phyloP scores from a whole-genome alignment of 2,888 invertebrate species.

The Dromius quadrimaculatus region DNA sequence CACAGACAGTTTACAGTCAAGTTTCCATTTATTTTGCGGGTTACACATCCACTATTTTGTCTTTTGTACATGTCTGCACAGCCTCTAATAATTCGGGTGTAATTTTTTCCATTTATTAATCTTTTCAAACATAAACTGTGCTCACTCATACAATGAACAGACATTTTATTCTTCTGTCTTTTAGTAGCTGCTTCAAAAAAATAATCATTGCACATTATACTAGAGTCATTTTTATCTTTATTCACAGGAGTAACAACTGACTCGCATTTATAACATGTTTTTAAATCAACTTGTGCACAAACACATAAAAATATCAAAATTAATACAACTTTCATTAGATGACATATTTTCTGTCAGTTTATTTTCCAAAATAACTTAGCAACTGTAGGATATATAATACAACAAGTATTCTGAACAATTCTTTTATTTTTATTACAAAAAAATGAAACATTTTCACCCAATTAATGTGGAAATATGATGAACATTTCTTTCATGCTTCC shows the following conservation, averaged over 20 bases:
- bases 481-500: constrained; percentile 71
- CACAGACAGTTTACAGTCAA: constrained; percentile 54
- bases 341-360: constrained; percentile 11
- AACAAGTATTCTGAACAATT: constrained; percentile 8
- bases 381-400: constrained; percentile 40
- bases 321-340: constrained; percentile 19
- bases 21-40: constrained; percentile 31
- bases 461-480: constrained; percentile 59
- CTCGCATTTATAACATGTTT: constrained; percentile 57
- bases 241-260: constrained; percentile 34
- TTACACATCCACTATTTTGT: constrained; percentile 55
- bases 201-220: constrained; percentile 54
- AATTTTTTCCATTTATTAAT: constrained; percentile 32
- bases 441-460: neutral
- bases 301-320: constrained; percentile 21
- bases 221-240: constrained; percentile 44
- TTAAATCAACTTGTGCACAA: neutral
- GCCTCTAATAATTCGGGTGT: constrained; percentile 54
- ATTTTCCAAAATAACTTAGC: neutral
- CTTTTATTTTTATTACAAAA: constrained; percentile 16
- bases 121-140: constrained; percentile 56
- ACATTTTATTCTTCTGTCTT: constrained; percentile 54
- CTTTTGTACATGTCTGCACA: no score
- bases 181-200: constrained; percentile 54
- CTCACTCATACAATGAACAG: constrained; percentile 56